Base-by-base conservation (phyloP, 2,888 invertebrate species). In the Sympetrum striolatum region DNA sequence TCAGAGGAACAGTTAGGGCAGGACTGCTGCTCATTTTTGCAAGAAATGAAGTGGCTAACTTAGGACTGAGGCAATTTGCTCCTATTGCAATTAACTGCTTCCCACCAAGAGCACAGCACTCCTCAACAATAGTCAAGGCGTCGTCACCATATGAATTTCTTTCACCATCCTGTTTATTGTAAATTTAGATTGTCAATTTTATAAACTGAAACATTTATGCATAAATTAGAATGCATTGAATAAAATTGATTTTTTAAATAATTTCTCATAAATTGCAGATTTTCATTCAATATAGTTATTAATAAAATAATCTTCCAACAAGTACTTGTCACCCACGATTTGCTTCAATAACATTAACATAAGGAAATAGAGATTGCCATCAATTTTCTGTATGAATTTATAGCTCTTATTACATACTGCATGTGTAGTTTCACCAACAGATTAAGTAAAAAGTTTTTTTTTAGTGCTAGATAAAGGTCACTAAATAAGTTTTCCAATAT, bases 11-110 rank as follows among this genome's bases (percentile, higher is more conserved):
- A 90, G 90, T n/a, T n/a, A 91, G 91, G 60, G 93, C 93, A 79
- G 94, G 93, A 48, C 94, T 94, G 22, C 94, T 94, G 92, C 96
- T 95, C 92, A 96, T 93, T 80, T 94, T 94, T 92, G 94, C 94
- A 80, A 97, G 94, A 82, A 98, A 94, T 0, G 95, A 93, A 25
- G 95, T 95, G 10, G 97, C 96, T 92, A 95, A 94, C 92, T 94
- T 93, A 0, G 97, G 97, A 91, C 96, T 95, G 81, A 98, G 95
- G 94, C 99, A 99, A 94, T 99, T 99, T 0, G 98, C 96, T 5
- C 99, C 99, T 80, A 98, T 95, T 0, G 98, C 99, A 25, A 98
- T 94, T 91, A 98, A 94, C 93, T 97, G 97, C n/a, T 95, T 94
- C n/a, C 93, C 92, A 35, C 94, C 93, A 90, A 93, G 90, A 80